These are phyloP conservation scores for Brachionus manjavacas DNA, from an alignment of 1,140 invertebrate genomes.

Conservation along the genomic window DNA sequence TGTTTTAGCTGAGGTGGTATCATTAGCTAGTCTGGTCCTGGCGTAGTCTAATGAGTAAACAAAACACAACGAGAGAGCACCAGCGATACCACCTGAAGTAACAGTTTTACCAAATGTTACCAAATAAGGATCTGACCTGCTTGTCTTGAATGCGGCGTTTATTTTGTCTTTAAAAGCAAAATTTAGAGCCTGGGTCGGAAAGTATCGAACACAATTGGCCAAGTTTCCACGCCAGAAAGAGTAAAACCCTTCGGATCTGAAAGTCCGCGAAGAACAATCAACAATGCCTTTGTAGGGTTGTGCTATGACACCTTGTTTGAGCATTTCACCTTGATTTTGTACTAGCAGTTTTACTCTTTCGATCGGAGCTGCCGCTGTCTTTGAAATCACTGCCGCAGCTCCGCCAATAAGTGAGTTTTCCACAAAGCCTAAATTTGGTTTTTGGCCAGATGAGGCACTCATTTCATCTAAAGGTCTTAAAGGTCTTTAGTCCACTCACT, in stretches of 20 bases:
- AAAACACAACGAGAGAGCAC: constrained; percentile 83
- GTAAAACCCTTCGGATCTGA: constrained; percentile 59
- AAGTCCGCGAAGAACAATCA: constrained; percentile 56
- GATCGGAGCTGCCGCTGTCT: constrained; percentile 64
- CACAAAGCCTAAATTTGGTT: constrained; percentile 45
- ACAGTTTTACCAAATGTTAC: constrained; percentile 64
- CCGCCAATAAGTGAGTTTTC: constrained; percentile 58
- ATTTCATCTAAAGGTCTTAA: background rate
- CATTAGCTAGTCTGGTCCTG: constrained; percentile 70
- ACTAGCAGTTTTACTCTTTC: constrained; percentile 87
- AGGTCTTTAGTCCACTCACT: background rate
- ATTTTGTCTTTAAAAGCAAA: constrained; percentile 88
- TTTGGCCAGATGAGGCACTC: background rate
- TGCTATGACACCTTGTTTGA: constrained; percentile 53
- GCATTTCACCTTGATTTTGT: constrained; percentile 58
- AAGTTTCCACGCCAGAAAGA: constrained; percentile 91
- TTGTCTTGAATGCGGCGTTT: constrained; percentile 63
- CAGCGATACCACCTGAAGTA: constrained; percentile 84
- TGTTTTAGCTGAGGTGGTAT: constrained; percentile 57
- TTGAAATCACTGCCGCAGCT: constrained; percentile 56
- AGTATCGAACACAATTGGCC: constrained; percentile 75
- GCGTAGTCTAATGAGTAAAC: constrained; percentile 92
- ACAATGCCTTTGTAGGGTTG: constrained; percentile 57
- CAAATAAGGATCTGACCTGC: constrained; percentile 50
- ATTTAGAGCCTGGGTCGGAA: constrained; percentile 89